These are phyloP conservation scores for Eueides isabella DNA, from an alignment of 1,140 invertebrate genomes.

Conservation along the genomic window DNA sequence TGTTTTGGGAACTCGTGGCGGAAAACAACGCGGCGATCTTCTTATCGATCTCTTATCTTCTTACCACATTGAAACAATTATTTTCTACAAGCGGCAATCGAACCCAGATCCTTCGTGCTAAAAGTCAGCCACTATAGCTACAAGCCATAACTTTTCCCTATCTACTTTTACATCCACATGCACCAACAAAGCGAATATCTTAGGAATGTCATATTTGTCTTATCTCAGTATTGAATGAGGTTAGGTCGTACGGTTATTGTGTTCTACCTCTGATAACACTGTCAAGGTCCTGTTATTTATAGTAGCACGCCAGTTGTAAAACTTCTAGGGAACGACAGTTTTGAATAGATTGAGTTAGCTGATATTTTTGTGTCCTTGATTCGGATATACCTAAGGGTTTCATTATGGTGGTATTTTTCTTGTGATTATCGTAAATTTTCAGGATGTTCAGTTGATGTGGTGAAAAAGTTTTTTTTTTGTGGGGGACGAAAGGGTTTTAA, in stretches of 20 bases:
- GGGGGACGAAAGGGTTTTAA: no score
- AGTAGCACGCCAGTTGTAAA: background rate
- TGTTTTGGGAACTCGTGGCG: no score
- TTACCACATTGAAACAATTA: no score
- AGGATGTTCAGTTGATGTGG: no score
- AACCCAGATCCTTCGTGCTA: no score
- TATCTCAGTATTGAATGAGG: background rate
- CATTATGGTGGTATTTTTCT: background rate
- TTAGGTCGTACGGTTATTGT: background rate
- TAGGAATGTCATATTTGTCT: slow-evolving; percentile 13
- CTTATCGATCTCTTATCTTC: no score
- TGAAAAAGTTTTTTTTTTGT: no score
- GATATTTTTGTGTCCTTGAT: background rate
- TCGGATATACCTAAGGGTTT: background rate
- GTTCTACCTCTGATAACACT: background rate
- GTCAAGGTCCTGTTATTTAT: slow-evolving; percentile 10
- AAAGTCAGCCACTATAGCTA: no score
- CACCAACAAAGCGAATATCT: background rate
- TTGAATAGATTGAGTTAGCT: background rate
- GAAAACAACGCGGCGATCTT: no score
- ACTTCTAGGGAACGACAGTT: background rate
- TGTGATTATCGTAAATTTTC: background rate
- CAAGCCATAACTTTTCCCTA: background rate
- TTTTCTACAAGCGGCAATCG: no score
- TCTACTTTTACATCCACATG: background rate